Conservation (phyloP, 2,797 vertebrate genomes). For the Onychomys leucogaster region DNA sequence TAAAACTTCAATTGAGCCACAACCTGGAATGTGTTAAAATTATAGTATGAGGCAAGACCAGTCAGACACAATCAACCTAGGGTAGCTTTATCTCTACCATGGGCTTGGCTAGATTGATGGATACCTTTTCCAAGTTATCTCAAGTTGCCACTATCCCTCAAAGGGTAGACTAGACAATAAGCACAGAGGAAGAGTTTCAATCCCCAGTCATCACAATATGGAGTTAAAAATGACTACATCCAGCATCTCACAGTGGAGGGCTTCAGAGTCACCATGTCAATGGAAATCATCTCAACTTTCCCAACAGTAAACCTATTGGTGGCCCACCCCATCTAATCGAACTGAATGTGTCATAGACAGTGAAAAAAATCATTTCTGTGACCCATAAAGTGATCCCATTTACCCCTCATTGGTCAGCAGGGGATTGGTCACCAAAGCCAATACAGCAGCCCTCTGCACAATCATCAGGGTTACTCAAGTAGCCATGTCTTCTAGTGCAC, state of each 20-base stretch:
- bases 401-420: background rate
- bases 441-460: background rate
- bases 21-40: slow-evolving; percentile 33
- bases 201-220: background rate
- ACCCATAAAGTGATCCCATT: background rate
- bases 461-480: background rate
- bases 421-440: background rate
- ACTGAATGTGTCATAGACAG: background rate
- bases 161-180: background rate
- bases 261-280: background rate
- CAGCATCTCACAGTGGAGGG: background rate
- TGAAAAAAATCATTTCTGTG: slow-evolving; percentile 32
- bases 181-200: background rate
- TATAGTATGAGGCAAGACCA: background rate
- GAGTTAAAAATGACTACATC: background rate
- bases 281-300: background rate
- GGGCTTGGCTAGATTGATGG: background rate
- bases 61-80: background rate
- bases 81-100: slow-evolving; percentile 3
- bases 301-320: background rate
- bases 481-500: background rate
- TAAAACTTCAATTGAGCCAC: background rate
- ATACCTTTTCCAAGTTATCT: slow-evolving; percentile 29
- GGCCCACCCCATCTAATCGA: background rate
- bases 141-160: background rate